Evolutionary conservation across 1,140 invertebrate species (phyloP), one percentile per base, ranked within the genome.

Genomic region (Lepidostoma basale): DNA sequence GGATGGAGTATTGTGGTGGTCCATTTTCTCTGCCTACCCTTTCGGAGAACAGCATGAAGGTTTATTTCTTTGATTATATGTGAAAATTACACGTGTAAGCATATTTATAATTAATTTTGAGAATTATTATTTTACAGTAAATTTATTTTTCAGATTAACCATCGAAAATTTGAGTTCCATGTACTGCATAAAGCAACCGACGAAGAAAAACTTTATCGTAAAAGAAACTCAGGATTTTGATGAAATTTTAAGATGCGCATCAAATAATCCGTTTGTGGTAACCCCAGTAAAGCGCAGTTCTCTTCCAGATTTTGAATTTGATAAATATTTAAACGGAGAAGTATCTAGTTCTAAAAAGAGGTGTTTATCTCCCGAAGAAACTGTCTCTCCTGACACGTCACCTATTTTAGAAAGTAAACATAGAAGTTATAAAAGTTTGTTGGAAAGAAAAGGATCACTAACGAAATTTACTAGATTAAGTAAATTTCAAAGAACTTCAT

Each of bases 101-200:
- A 33, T 5, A 33, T 5, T 33, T 5, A 33, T 33, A 33, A 6
- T 12, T 6, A 12, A 33, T 33, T 5, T 33, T 33, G 12, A 5
- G 6, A 33, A 12, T 33, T 6, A 12, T 33, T 6, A 33, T 33
- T 33, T 33, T 33, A 33, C 5, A 33, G 12, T 8, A 23, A 28
- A 12, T 66, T 39, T 69, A 66, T 65, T 58, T 45, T 74, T 25
- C 33, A 74, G 70, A 39, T 52, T 73, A 64, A 78, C 81, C 58
- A 81, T 82, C 74, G 77, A 83, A 73, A 69, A 75, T 16, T 67
- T 83, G 59, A 81, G 76, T 62, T 77, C 70, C 16, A 83, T 83
- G 78, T 83, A 83, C 69, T 79, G 79, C 70, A 33, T 74, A 18
- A 77, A 81, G 67, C 78, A 81, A 10, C 68, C 72, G 1, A 63